Percentiles rank a stretch among this genome's conserved stretches.
Conservation (phyloP, 2,797 vertebrate genomes). For the Mormyrus proboscirostris region DNA sequence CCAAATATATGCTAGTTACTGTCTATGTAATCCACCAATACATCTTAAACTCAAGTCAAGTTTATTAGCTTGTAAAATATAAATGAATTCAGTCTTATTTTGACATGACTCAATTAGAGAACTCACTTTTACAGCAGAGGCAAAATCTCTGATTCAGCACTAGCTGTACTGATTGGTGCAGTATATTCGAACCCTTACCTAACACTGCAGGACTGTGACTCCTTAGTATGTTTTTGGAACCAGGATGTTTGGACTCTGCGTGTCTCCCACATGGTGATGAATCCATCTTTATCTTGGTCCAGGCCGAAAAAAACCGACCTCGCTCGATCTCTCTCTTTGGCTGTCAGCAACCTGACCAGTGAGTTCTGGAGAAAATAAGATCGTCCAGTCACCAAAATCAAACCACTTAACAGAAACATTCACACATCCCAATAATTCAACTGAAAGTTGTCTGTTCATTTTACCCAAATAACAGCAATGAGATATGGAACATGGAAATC, state of each 20-base stretch:
- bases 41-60: neutral
- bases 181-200: slow-evolving; percentile 59
- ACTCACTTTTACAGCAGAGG: neutral
- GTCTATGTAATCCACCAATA: neutral
- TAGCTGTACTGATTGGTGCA: neutral
- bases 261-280: slow-evolving; percentile 69
- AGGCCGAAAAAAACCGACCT: slow-evolving; percentile 69
- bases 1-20: neutral
- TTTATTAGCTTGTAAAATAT: neutral
- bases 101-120: neutral
- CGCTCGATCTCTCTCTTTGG: slow-evolving; percentile 76
- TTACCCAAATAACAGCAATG: neutral
- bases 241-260: slow-evolving; percentile 72
- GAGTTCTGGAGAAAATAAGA: slow-evolving; percentile 69
- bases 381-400: neutral
- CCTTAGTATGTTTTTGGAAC: slow-evolving; percentile 79
- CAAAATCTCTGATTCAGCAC: neutral
- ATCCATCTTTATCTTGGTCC: slow-evolving; percentile 60
- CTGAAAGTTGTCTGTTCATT: neutral
- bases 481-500: neutral
- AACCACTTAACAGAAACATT: neutral
- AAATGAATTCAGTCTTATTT: neutral
- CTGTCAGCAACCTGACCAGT: slow-evolving; percentile 74
- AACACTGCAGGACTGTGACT: slow-evolving; percentile 78
- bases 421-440: neutral